Evolutionary conservation across 2,888 invertebrate species (phyloP).

Genomic region (Thysanoteuthis rhombus): DNA sequence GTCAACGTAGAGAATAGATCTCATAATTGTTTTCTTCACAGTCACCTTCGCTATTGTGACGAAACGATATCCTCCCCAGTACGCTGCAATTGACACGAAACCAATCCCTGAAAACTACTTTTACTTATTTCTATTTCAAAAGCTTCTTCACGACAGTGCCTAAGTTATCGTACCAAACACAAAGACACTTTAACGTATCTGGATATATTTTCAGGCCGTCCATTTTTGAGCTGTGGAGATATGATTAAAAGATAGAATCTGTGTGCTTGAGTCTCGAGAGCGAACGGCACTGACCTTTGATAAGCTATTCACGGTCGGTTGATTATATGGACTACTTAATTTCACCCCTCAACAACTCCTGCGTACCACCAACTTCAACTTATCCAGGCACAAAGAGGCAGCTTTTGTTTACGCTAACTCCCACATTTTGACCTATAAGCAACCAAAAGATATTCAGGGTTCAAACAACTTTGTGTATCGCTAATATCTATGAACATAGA

Average conservation of each 20-base stretch:
- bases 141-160: too few species aligned
- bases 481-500: background rate
- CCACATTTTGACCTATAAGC: background rate
- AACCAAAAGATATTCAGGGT: background rate
- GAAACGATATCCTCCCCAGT: too few species aligned
- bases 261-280: background rate
- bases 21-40: too few species aligned
- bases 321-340: background rate
- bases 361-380: background rate
- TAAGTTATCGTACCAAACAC: too few species aligned
- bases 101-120: too few species aligned
- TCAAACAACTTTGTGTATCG: background rate
- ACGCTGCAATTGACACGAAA: too few species aligned
- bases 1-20: too few species aligned
- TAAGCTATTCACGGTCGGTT: background rate
- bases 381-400: background rate
- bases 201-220: too few species aligned
- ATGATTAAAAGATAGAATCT: background rate
- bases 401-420: background rate
- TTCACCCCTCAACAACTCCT: background rate
- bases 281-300: slow-evolving; percentile 12
- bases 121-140: too few species aligned
- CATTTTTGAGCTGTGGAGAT: background rate
- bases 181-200: too few species aligned
- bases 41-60: too few species aligned